Conservation (phyloP, 1,140 invertebrate genomes). For the Asobara japonica region DNA sequence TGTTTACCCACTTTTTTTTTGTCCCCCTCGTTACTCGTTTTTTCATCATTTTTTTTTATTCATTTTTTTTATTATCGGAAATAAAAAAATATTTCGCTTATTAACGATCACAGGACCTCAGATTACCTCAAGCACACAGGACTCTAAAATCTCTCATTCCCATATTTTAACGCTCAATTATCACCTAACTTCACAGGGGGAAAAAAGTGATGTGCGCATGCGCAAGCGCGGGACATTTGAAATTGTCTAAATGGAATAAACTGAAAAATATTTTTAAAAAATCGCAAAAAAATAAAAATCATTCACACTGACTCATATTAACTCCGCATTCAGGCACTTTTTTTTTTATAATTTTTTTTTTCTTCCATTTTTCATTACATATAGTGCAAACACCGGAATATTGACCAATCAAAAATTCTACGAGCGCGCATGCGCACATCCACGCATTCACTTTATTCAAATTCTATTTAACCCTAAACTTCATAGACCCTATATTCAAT, state of each 20-base stretch:
- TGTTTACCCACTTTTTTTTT: slow-evolving; percentile 30
- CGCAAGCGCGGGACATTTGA: not conserved
- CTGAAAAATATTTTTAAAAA: not conserved
- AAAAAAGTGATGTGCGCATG: not conserved
- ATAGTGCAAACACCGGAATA: slow-evolving; percentile 11
- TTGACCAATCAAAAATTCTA: not conserved
- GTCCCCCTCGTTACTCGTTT: slow-evolving; percentile 2
- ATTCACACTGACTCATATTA: slow-evolving; percentile 31
- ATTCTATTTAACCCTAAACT: slow-evolving; percentile 63
- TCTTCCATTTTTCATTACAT: slow-evolving; percentile 11
- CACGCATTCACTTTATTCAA: slow-evolving; percentile 42
- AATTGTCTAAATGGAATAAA: not conserved
- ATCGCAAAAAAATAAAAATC: not conserved
- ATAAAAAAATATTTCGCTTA: slow-evolving; percentile 69
- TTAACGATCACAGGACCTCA: slow-evolving; percentile 69
- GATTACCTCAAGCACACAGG: slow-evolving; percentile 64
- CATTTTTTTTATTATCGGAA: slow-evolving; percentile 51
- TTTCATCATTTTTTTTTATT: slow-evolving; percentile 6
- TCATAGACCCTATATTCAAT: slow-evolving; percentile 67
- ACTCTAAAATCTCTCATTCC: slow-evolving; percentile 49
- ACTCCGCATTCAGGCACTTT: slow-evolving; percentile 19
- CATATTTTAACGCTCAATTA: slow-evolving; percentile 23
- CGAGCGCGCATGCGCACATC: not conserved
- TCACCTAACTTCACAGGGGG: not conserved
- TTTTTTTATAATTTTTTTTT: not conserved